Percentiles rank a stretch among this genome's conserved stretches.
phyloP scores from a whole-genome alignment of 2,888 invertebrate species.

The Sturmia bella region DNA sequence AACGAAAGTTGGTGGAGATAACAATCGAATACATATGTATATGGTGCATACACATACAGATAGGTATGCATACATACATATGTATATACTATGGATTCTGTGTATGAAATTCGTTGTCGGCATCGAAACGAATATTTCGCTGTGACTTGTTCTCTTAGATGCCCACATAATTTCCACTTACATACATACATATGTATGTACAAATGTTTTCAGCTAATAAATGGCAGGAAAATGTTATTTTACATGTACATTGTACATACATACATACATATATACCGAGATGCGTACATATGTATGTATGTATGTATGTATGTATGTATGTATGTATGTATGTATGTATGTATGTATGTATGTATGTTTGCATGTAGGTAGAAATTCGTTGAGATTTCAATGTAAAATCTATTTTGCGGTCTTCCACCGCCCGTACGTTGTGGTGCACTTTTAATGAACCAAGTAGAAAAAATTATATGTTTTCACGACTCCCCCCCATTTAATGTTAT shows the following conservation, averaged over 20 bases:
- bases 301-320: not conserved
- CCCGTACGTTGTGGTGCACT: too few species aligned
- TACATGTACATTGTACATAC: not conserved
- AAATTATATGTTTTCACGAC: too few species aligned
- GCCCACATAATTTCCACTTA: too few species aligned
- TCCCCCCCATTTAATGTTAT: too few species aligned
- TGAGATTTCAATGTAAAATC: too few species aligned
- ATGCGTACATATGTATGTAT: constrained; percentile 4
- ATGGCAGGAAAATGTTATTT: not conserved
- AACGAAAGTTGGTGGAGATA: not conserved
- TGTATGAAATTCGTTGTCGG: too few species aligned
- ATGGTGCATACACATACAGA: not conserved
- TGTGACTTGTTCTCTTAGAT: too few species aligned
- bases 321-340: constrained; percentile 1
- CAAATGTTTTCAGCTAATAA: not conserved
- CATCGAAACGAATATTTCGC: too few species aligned
- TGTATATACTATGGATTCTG: not conserved
- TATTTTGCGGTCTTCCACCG: too few species aligned
- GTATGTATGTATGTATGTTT: not conserved
- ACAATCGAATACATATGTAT: not conserved
- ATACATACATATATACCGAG: not conserved
- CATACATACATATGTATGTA: too few species aligned
- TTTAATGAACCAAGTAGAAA: too few species aligned
- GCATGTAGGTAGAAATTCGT: not conserved
- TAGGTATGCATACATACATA: not conserved